These are phyloP conservation scores for Dynastes hyllus DNA, from an alignment of 2,888 invertebrate genomes.

Conservation along the genomic window DNA sequence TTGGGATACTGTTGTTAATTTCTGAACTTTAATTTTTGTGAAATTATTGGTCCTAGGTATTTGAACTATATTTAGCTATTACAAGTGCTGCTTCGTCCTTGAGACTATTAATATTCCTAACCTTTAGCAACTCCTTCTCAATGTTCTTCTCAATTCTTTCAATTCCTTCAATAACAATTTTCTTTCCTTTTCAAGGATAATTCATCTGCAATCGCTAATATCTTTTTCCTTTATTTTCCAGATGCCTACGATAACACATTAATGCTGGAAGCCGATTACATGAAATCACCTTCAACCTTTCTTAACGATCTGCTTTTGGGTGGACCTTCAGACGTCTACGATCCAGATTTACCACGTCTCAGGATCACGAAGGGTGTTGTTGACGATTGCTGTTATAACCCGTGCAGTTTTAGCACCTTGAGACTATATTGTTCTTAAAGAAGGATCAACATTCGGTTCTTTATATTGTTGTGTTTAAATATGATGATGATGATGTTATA, in stretches of 20 bases:
- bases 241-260: conserved; percentile 1
- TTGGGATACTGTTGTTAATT: no score
- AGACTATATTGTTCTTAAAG: conserved; percentile 21
- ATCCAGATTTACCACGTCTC: conserved; percentile 19
- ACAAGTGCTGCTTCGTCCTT: no score
- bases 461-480: background rate
- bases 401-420: conserved; percentile 14
- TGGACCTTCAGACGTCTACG: background rate
- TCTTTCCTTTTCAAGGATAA: no score
- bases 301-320: background rate
- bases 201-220: background rate
- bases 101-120: no score
- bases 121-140: no score
- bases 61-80: no score
- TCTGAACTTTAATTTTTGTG: no score
- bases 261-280: background rate
- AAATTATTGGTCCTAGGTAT: no score
- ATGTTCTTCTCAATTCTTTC: no score
- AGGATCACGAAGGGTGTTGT: conserved; percentile 34
- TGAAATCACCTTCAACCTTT: background rate
- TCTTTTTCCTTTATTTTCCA: background rate
- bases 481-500: background rate
- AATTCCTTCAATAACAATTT: no score
- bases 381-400: conserved; percentile 30
- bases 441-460: background rate